phyloP scores from a whole-genome alignment of 2,888 invertebrate species.

The Morinoia aosen region DNA sequence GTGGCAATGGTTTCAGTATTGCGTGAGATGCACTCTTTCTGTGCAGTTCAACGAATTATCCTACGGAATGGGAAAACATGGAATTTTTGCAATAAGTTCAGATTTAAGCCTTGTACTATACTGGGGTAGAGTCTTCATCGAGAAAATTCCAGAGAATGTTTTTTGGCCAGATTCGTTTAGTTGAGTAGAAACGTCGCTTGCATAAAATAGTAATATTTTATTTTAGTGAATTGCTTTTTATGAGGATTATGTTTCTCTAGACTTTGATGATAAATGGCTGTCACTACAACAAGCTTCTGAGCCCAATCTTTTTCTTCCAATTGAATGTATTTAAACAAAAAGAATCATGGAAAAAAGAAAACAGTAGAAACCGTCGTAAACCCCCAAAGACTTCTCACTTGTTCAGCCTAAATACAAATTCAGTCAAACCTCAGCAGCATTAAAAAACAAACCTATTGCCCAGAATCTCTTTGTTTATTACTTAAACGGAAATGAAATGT shows the following conservation, averaged over 20 bases:
- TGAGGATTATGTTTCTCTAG: not conserved
- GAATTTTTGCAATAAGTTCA: no score
- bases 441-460: not conserved
- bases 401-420: not conserved
- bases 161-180: no score
- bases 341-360: not conserved
- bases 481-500: not conserved
- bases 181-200: no score
- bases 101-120: no score
- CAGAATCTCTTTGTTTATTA: conserved; percentile 9
- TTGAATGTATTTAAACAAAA: not conserved
- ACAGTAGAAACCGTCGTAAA: not conserved
- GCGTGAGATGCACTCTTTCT: no score
- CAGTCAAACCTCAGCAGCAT: not conserved
- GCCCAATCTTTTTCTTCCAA: not conserved
- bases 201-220: not conserved
- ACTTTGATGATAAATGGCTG: not conserved
- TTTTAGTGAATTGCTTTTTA: not conserved
- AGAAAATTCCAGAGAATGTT: no score
- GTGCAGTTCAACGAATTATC: no score
- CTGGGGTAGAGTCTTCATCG: no score
- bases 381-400: not conserved
- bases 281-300: not conserved
- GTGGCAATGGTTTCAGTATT: no score
- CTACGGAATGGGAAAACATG: no score